Base-by-base conservation (phyloP, 2,888 invertebrate genomes). In the Caenorhabditis imperialis region DNA sequence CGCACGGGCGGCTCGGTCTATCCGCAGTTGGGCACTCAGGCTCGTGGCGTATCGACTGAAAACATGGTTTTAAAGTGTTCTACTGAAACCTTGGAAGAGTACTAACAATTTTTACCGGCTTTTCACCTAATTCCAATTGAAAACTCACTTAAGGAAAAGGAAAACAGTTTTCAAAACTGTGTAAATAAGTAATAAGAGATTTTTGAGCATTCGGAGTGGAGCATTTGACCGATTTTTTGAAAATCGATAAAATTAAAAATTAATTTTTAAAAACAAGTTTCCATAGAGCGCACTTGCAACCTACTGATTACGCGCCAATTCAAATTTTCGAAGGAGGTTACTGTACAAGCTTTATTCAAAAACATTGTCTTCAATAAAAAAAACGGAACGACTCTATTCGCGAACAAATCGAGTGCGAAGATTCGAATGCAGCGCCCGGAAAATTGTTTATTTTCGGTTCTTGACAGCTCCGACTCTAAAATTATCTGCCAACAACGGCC, bases 41-140 rank as follows among this genome's bases (percentile, higher is more conserved):
- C 83, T 83, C 18, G 80, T 84, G 18, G 79, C 80, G 75, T 84
- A 84, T 38, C 83, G 83, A 42, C 75, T 75, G 75, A 60, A 80
- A 81, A 27, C 8, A 18, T 37, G 30, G 6, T 30, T 30, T n/a
- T n/a, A n/a, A n/a, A n/a, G n/a, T n/a, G n/a, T n/a, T n/a, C n/a
- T n/a, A n/a, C n/a, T n/a, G n/a, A n/a, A n/a, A n/a, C n/a, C n/a
- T n/a, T n/a, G n/a, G n/a, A n/a, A n/a, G n/a, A n/a, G n/a, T n/a
- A n/a, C n/a, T n/a, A n/a, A n/a, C n/a, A n/a, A n/a, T n/a, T n/a
- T n/a, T n/a, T n/a, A n/a, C n/a, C n/a, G n/a, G n/a, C n/a, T n/a
- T n/a, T n/a, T n/a, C n/a, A n/a, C n/a, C n/a, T n/a, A n/a, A n/a
- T n/a, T n/a, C 8, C 10, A 35, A 35, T 40, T 5, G 40, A 40